A percentile compares a stretch with the other conserved stretches of the same genome.
These are phyloP conservation scores for Petrolisthes manimaculis DNA, from an alignment of 2,888 invertebrate species.

Conservation along the genomic window DNA sequence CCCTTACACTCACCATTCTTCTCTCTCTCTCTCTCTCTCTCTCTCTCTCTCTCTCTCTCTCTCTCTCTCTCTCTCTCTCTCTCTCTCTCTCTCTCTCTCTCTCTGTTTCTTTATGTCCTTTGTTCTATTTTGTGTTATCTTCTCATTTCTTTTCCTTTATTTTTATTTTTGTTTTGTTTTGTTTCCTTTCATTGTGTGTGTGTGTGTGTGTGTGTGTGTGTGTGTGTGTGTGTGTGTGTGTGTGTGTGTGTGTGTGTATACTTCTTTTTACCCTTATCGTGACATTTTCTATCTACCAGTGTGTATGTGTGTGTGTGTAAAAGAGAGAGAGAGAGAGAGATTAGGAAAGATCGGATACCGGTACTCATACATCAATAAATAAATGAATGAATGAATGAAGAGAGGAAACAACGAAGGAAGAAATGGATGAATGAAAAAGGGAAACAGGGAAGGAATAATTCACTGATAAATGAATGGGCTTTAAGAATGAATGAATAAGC, in stretches of 20 bases:
- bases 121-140: neutral
- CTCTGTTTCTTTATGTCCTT: neutral
- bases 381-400: neutral
- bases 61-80: neutral
- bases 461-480: no score
- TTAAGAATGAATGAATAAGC: no score
- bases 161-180: neutral
- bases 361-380: neutral
- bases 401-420: neutral
- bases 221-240: slow-evolving; percentile 24
- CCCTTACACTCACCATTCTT: neutral
- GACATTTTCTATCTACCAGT: no score
- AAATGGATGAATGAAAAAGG: neutral
- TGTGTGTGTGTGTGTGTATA: slow-evolving; percentile 18
- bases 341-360: neutral
- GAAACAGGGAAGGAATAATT: neutral
- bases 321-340: neutral
- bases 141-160: neutral
- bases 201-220: slow-evolving; percentile 24
- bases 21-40: neutral
- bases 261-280: no score
- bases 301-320: neutral
- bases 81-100: neutral
- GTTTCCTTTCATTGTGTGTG: neutral
- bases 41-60: neutral